A percentile compares a stretch with the other conserved stretches of the same genome.
These are phyloP conservation scores for Phrixothrix hirtus DNA, from an alignment of 2,888 invertebrate species.

Conservation along the genomic window DNA sequence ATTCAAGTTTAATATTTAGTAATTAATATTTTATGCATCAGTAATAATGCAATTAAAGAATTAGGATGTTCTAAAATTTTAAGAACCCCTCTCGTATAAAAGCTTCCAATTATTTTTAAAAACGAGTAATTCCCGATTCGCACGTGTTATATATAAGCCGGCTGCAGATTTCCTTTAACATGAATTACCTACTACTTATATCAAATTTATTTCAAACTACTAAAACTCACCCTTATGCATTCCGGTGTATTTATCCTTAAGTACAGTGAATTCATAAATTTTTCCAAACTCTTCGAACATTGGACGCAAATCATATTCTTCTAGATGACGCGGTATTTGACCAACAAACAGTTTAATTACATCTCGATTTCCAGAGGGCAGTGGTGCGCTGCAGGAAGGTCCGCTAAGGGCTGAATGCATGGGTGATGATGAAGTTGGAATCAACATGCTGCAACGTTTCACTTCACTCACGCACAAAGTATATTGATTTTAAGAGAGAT, in stretches of 20 bases:
- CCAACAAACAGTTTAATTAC: constrained; percentile 89
- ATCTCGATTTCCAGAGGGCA: constrained; percentile 46
- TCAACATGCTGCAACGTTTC: constrained; percentile 49
- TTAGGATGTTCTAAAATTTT: no score
- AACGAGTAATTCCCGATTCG: no score
- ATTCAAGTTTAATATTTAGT: no score
- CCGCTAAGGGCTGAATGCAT: constrained; percentile 39
- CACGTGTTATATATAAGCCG: constrained; percentile 31
- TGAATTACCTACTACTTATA: constrained; percentile 27
- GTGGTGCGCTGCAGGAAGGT: constrained; percentile 21
- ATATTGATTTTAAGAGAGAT: constrained; percentile 30
- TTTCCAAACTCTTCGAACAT: constrained; percentile 93
- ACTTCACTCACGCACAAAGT: constrained; percentile 21
- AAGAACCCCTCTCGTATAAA: no score
- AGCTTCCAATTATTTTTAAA: no score
- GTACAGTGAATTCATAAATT: constrained; percentile 91
- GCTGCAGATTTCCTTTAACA: constrained; percentile 35
- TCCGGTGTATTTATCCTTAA: constrained; percentile 93
- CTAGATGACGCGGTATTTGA: constrained; percentile 87
- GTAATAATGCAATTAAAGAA: no score
- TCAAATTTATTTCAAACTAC: constrained; percentile 8
- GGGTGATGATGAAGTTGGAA: constrained; percentile 50
- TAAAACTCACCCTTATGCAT: constrained; percentile 83
- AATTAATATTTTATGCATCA: no score
- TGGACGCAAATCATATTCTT: constrained; percentile 84